Percentiles rank a stretch among this genome's conserved stretches.
These are phyloP conservation scores for Drepana arcuata DNA, from an alignment of 1,140 invertebrate genomes.

Conservation along the genomic window DNA sequence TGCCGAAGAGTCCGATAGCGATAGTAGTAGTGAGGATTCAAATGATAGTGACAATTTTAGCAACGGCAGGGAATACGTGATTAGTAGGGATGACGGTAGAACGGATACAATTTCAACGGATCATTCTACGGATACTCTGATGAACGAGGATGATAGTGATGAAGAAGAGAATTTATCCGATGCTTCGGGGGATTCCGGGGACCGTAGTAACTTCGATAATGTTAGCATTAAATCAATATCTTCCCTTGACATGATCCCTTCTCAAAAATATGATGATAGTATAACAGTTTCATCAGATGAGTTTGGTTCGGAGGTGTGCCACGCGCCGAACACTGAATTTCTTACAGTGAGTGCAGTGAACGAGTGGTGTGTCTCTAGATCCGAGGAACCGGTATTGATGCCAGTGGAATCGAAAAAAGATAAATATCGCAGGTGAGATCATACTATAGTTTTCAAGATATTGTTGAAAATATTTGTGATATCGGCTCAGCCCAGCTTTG, in stretches of 20 bases:
- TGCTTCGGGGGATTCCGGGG: constrained; percentile 41
- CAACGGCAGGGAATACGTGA: constrained; percentile 40
- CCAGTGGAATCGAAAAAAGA: constrained; percentile 66
- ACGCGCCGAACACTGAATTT: constrained; percentile 57
- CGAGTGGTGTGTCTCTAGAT: constrained; percentile 61
- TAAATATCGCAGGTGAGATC: constrained; percentile 65
- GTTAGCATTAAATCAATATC: constrained; percentile 66
- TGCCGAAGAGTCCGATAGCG: constrained; percentile 21
- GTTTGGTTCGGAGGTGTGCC: constrained; percentile 64
- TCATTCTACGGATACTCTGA: constrained; percentile 62
- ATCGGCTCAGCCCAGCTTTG: constrained; percentile 38
- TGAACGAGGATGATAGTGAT: constrained; percentile 59
- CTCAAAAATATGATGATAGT: constrained; percentile 65
- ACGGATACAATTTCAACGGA: constrained; percentile 54
- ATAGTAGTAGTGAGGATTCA: constrained; percentile 46
- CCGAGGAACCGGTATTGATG: constrained; percentile 50
- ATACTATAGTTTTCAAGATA: constrained; percentile 37
- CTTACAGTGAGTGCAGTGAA: constrained; percentile 67
- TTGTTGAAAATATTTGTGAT: constrained; percentile 48
- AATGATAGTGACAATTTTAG: constrained; percentile 36
- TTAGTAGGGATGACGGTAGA: constrained; percentile 50
- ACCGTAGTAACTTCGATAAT: constrained; percentile 61
- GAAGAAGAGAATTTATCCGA: constrained; percentile 42
- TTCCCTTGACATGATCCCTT: constrained; percentile 63
- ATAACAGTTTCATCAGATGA: constrained; percentile 66